These are phyloP conservation scores for Torymus texanus DNA, from an alignment of 2,888 invertebrate species.

Conservation along the genomic window DNA sequence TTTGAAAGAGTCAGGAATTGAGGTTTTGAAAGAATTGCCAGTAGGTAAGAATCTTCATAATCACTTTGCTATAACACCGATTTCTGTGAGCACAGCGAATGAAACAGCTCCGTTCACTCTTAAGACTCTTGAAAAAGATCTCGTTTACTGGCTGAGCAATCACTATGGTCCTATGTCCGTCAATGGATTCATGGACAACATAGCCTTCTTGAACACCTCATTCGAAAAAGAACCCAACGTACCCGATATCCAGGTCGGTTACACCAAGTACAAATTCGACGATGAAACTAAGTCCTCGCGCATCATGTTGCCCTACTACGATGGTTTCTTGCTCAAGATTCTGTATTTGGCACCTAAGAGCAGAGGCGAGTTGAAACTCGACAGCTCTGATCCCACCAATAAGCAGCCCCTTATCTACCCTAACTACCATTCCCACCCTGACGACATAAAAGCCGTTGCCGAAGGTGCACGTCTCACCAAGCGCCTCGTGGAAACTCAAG, in stretches of 20 bases:
- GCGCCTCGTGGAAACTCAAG: conserved; percentile 15
- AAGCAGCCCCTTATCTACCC: conserved; percentile 42
- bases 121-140: conserved; percentile 64
- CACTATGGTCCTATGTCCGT: conserved; percentile 75
- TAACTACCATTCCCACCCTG: conserved; percentile 33
- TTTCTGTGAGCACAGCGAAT: conserved; percentile 67
- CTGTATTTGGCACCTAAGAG: conserved; percentile 56
- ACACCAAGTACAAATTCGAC: conserved; percentile 19
- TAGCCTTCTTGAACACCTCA: conserved; percentile 80
- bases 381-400: conserved; percentile 48
- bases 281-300: not conserved
- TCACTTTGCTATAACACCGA: conserved; percentile 74
- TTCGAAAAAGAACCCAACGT: conserved; percentile 74
- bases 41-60: conserved; percentile 77
- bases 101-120: conserved; percentile 64
- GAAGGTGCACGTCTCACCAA: conserved; percentile 29
- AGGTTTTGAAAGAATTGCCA: conserved; percentile 69
- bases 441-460: conserved; percentile 23
- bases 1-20: conserved; percentile 70
- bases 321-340: conserved; percentile 43
- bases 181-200: conserved; percentile 74
- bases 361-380: conserved; percentile 56
- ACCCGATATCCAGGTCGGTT: conserved; percentile 81
- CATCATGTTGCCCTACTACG: conserved; percentile 52
- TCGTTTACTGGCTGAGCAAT: conserved; percentile 76